A percentile compares a stretch with the other conserved stretches of the same genome.
Evolutionary conservation across 2,888 invertebrate species (phyloP).

Genomic region (Euzophera pinguis): DNA sequence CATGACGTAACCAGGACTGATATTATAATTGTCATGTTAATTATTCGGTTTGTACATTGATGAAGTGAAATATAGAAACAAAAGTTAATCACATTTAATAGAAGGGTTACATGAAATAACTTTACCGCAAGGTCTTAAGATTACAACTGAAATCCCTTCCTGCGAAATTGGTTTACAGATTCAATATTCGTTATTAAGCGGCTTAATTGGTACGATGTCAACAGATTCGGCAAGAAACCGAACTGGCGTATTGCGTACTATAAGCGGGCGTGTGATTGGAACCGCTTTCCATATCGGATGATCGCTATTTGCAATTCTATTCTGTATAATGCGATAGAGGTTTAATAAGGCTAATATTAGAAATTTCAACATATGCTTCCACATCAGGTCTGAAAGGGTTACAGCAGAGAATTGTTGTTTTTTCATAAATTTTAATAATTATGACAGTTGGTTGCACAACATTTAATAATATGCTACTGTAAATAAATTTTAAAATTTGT

Average conservation of each 20-base stretch:
- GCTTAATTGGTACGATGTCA: conserved; percentile 53
- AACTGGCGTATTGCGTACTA: conserved; percentile 37
- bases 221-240: conserved; percentile 36
- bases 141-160: neutral
- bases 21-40: neutral
- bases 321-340: conserved; percentile 29
- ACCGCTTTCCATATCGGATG: conserved; percentile 40
- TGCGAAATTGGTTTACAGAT: conserved; percentile 33
- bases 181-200: conserved; percentile 39
- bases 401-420: too few species aligned
- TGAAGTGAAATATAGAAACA: too few species aligned
- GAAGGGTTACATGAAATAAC: neutral
- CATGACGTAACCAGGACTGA: conserved; percentile 8
- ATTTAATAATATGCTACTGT: too few species aligned
- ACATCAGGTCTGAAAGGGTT: too few species aligned
- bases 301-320: conserved; percentile 60
- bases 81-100: too few species aligned
- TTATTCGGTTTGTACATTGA: too few species aligned
- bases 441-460: too few species aligned
- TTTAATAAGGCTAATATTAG: conserved; percentile 23
- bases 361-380: conserved; percentile 1
- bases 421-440: too few species aligned
- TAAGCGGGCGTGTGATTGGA: conserved; percentile 57
- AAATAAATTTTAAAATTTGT: too few species aligned
- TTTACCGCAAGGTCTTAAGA: neutral